Evolutionary conservation across 2,797 vertebrate genomes (phyloP).

Genomic region (Sebastes diaconus): DNA sequence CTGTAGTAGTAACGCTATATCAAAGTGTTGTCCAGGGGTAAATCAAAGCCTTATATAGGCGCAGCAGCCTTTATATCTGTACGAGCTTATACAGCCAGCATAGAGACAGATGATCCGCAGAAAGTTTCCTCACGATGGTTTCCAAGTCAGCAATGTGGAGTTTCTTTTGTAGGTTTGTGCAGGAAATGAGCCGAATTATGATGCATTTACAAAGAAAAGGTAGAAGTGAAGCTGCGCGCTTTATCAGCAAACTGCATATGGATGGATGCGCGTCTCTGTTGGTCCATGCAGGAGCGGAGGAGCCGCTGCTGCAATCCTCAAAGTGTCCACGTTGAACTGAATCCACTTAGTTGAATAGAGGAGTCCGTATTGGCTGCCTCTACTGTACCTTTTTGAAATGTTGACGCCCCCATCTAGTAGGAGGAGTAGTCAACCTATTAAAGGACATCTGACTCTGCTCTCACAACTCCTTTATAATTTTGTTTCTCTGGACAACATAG

Average conservation of each 20-base stretch:
- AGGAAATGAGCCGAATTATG: neutral
- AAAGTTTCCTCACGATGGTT: conserved; percentile 21
- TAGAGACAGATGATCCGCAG: neutral
- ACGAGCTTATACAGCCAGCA: neutral
- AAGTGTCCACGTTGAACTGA: conserved; percentile 1
- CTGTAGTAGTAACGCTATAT: conserved; percentile 40
- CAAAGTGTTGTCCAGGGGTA: conserved; percentile 7
- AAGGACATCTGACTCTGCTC: neutral
- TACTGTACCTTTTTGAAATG: neutral
- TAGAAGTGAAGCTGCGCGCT: neutral
- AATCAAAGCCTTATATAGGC: conserved; percentile 8
- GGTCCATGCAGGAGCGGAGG: neutral
- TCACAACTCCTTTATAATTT: neutral
- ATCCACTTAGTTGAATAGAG: conserved; percentile 23
- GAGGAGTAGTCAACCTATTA: neutral
- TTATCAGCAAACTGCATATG: conserved; percentile 27
- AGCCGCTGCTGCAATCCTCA: neutral
- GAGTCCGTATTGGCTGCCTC: neutral
- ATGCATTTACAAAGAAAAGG: neutral
- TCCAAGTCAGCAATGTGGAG: neutral
- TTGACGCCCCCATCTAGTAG: neutral
- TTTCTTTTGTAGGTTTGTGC: conserved; percentile 8
- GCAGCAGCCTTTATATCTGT: neutral
- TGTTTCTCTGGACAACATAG: neutral
- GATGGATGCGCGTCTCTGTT: neutral